Evolutionary conservation across 2,797 vertebrate species (phyloP).

Genomic region (Megalops cyprinoides): DNA sequence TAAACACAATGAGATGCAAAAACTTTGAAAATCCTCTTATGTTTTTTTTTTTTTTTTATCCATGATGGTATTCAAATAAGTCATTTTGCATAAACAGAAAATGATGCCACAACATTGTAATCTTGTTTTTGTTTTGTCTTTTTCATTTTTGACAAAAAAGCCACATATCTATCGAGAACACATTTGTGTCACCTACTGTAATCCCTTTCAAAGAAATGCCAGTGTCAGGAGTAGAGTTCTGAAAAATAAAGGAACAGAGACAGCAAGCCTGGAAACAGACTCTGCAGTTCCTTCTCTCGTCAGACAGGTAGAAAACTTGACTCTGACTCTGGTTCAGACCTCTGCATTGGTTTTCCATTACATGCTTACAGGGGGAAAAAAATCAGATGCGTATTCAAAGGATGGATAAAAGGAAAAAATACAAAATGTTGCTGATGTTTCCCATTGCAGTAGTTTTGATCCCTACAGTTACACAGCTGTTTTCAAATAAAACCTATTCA

Average conservation of each 20-base stretch:
- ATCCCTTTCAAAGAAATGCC: not conserved
- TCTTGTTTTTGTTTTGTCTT: not conserved
- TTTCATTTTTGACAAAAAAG: constrained; percentile 8
- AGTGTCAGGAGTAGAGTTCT: not conserved
- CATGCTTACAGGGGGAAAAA: too few relatives aligned
- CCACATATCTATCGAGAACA: not conserved
- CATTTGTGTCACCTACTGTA: not conserved
- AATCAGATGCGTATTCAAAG: not conserved
- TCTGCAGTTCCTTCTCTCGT: not conserved
- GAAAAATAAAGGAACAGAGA: not conserved
- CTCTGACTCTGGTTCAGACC: too few relatives aligned
- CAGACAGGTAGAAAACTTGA: not conserved
- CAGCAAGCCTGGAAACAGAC: not conserved
- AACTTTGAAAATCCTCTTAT: not conserved
- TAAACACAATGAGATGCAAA: constrained; percentile 2
- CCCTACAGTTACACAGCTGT: not conserved
- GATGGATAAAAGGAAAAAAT: not conserved
- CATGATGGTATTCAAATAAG: not conserved
- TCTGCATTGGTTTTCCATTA: too few relatives aligned
- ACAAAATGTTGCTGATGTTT: too few relatives aligned
- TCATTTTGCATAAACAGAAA: not conserved
- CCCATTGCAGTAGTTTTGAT: not conserved
- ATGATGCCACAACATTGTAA: not conserved
- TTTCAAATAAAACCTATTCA: not conserved
- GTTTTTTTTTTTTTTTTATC: constrained; percentile 3